These are phyloP conservation scores for Syrista parreyssii DNA, from an alignment of 2,888 invertebrate genomes.

Conservation along the genomic window DNA sequence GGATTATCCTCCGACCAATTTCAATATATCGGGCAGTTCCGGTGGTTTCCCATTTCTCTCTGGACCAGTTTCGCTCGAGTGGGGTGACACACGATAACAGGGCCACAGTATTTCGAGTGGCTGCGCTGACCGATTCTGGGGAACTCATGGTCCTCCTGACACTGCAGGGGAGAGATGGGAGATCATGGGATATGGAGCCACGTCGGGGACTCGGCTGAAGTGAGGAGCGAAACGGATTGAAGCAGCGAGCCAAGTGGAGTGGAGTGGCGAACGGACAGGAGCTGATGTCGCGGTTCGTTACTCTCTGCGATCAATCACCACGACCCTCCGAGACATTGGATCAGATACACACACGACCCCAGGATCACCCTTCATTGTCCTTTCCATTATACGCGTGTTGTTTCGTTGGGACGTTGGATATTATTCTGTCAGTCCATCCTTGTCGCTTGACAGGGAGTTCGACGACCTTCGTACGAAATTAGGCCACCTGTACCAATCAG, in stretches of 20 bases:
- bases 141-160: too few relatives aligned
- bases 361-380: conserved; percentile 2
- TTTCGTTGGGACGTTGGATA: not conserved
- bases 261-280: conserved; percentile 20
- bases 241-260: not conserved
- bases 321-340: conserved; percentile 25
- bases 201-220: too few relatives aligned
- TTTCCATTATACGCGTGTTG: not conserved
- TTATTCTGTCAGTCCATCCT: not conserved
- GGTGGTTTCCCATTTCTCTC: conserved; percentile 22
- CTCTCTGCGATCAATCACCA: conserved; percentile 37
- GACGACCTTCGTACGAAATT: too few relatives aligned
- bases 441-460: too few relatives aligned
- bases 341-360: conserved; percentile 1
- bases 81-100: too few relatives aligned
- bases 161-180: too few relatives aligned
- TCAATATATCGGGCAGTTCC: conserved; percentile 38
- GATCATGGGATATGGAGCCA: too few relatives aligned
- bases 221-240: too few relatives aligned
- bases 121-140: too few relatives aligned
- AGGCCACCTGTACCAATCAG: too few relatives aligned
- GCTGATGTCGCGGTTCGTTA: conserved; percentile 41
- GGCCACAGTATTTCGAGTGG: too few relatives aligned
- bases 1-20: conserved; percentile 34
- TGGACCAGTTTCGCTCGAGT: too few relatives aligned